A percentile compares a stretch with the other conserved stretches of the same genome.
phyloP scores from a whole-genome alignment of 2,797 vertebrate species.

The Enteromius anoplus region DNA sequence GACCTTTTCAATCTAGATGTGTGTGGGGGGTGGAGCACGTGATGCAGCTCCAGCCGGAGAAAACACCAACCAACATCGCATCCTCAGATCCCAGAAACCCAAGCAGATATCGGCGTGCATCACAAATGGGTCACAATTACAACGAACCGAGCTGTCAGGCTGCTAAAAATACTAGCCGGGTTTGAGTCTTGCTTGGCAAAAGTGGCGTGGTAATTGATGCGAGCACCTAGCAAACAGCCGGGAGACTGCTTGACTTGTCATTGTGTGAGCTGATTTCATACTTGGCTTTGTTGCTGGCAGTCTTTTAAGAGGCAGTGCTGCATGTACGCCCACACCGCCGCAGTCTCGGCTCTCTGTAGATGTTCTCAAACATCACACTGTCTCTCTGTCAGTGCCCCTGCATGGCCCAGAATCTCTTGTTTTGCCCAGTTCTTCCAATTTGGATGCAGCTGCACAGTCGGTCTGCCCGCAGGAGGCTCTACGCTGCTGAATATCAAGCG shows the following conservation, averaged over 20 bases:
- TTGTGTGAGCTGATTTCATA: conserved; percentile 51
- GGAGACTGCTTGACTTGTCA: conserved; percentile 47
- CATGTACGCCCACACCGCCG: conserved; percentile 58
- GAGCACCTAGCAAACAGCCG: conserved; percentile 40
- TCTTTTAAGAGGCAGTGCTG: conserved; percentile 57
- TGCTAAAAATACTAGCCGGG: conserved; percentile 19
- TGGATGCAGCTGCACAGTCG: conserved; percentile 23
- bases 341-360: conserved; percentile 43
- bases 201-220: conserved; percentile 38
- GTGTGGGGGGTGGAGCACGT: conserved; percentile 60
- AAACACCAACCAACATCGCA: not conserved
- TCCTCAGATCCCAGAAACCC: not conserved
- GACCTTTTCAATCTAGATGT: conserved; percentile 40
- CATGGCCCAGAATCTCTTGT: conserved; percentile 33
- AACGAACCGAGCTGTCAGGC: not conserved
- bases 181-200: conserved; percentile 29
- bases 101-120: not conserved
- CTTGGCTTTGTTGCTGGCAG: conserved; percentile 58
- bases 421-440: conserved; percentile 47
- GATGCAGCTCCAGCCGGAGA: not conserved
- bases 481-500: conserved; percentile 12
- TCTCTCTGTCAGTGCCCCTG: conserved; percentile 44
- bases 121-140: not conserved
- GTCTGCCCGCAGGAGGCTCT: conserved; percentile 18
- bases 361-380: conserved; percentile 26